Evolutionary conservation across 2,113 vertebrate genomes (phyloP).

Genomic region (Phaetusa simplex): DNA sequence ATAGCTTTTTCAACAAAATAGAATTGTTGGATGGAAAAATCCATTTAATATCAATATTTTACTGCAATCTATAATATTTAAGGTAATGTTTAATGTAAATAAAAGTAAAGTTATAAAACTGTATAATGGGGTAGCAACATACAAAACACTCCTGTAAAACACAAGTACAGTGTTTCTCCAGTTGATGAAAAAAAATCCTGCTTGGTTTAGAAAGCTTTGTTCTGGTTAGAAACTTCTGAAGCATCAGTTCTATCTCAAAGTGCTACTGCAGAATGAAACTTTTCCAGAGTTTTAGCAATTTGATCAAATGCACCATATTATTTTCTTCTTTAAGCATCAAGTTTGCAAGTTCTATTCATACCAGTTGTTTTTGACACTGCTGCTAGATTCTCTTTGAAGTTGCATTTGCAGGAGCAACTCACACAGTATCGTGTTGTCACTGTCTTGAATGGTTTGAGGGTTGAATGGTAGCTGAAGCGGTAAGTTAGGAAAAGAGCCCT

Average conservation of each 20-base stretch:
- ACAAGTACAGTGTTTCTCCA: background rate
- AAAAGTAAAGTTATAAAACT: background rate
- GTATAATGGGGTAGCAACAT: background rate
- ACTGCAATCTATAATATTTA: background rate
- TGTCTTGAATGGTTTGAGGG: background rate
- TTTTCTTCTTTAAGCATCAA: background rate
- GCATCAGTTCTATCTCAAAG: background rate
- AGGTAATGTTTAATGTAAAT: background rate
- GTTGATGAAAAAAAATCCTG: background rate
- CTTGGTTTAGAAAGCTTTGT: background rate
- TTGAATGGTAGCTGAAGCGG: background rate
- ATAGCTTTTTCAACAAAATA: background rate
- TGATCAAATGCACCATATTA: background rate
- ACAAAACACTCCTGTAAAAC: background rate
- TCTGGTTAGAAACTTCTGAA: background rate
- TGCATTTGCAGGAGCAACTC: background rate
- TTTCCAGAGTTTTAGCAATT: background rate
- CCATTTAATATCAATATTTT: background rate
- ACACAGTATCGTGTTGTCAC: background rate
- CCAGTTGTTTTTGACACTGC: background rate
- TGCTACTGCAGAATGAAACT: background rate
- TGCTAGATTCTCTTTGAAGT: background rate
- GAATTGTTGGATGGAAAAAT: background rate
- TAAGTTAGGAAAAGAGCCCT: background rate
- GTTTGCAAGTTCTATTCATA: background rate